phyloP scores from a whole-genome alignment of 2,113 vertebrate species.

The Megaceryle maxima region DNA sequence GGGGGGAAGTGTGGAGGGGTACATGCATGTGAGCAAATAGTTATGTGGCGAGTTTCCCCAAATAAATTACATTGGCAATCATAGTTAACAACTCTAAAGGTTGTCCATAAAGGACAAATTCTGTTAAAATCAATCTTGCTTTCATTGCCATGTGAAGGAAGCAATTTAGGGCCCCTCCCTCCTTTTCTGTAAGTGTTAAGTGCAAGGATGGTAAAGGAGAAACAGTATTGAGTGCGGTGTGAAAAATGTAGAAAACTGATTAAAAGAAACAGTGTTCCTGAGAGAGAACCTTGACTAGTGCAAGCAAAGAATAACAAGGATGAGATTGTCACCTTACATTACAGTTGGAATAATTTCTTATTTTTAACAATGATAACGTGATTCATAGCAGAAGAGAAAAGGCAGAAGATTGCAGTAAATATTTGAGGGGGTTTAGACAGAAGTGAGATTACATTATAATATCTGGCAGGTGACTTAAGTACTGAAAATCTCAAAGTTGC shows the following conservation, averaged over 20 bases:
- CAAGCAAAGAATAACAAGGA: background rate
- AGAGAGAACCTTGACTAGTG: background rate
- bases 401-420: background rate
- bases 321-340: background rate
- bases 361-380: background rate
- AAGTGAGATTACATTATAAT: background rate
- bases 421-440: accelerated
- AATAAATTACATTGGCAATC: background rate
- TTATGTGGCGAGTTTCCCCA: background rate
- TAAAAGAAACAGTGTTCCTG: background rate
- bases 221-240: background rate
- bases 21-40: background rate
- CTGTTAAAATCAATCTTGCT: background rate
- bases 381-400: background rate
- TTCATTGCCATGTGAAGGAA: background rate
- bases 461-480: background rate
- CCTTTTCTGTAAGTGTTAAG: background rate
- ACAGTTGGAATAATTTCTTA: too few species aligned
- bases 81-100: background rate
- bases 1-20: background rate
- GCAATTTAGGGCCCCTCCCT: background rate
- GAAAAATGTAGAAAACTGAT: background rate
- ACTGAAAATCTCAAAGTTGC: background rate
- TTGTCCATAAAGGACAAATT: background rate
- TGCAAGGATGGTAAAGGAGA: background rate